Evolutionary conservation across 2,797 vertebrate species (phyloP), one percentile per base, ranked within the genome.

Genomic region (Enteromius paludinosus): DNA sequence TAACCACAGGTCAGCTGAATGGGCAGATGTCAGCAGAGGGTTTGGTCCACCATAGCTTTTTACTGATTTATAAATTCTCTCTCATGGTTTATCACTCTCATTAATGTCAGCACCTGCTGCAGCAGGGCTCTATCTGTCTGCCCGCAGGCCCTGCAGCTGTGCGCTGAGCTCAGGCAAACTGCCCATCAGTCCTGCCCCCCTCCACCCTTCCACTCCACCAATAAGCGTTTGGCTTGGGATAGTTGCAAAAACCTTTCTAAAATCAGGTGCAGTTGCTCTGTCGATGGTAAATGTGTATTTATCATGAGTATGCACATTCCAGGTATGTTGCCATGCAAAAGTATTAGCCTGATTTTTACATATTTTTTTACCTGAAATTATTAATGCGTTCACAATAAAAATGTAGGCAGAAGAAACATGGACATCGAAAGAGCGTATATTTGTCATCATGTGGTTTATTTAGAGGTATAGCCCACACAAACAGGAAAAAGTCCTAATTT

Each of bases 51-150:
- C 68, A 43, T 83, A 69, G 61, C 56, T 69, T 85, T 86, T 85
- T 72, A 87, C 82, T 84, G 86, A 68, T 86, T 81, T 76, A 81
- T 87, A 87, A 85, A 85, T 81, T 75, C 73, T 38, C 64, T 83
- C 74, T 81, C 65, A 71, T 83, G 76, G 81, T 88, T 88, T 85
- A 87, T 88, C 85, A 78, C 84, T 75, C 72, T 86, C 68, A 78
- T 87, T 87, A 86, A 79, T 87, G 85, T 82, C 71, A 79, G 71
- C 82, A 77, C 69, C 78, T 79, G 84, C 81, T 83, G 80, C 75
- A 62, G 69, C 74, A 20, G 54, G 49, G 52, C 41, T 83, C 81
- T 83, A 45, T 77, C 81, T 83, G 81, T 77, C 73, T 77, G 81
- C 73, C 81, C 73, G 73, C 49, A 61, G 73, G 73, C 75, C 43